Evolutionary conservation across 23 tunicate species (phyloP).

Genomic region (Corella eumyota): DNA sequence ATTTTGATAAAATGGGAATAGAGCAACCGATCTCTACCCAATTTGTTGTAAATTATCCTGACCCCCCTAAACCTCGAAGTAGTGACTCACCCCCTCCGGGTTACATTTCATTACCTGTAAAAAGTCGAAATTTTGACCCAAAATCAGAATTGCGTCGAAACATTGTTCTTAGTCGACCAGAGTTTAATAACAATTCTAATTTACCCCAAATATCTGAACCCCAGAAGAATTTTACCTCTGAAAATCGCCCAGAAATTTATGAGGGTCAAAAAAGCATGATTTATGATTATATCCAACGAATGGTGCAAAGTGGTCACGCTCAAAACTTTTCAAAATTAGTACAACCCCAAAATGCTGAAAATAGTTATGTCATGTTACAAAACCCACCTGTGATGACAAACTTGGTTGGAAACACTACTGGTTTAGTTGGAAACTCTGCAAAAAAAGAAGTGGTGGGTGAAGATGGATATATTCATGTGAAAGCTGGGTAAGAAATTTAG

Average conservation of each 20-base stretch:
- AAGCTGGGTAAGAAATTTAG: constrained; percentile 77
- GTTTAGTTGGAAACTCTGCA: neutral
- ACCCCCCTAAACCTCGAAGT: neutral
- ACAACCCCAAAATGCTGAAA: neutral
- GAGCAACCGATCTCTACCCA: constrained; percentile 7
- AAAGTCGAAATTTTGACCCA: neutral
- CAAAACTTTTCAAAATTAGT: neutral
- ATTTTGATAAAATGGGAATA: constrained; percentile 32
- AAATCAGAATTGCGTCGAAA: neutral
- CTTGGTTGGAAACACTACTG: neutral
- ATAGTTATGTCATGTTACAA: neutral
- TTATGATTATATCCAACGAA: constrained; percentile 5
- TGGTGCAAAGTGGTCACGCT: constrained; percentile 1
- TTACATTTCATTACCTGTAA: constrained; percentile 22
- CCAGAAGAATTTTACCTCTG: too few relatives aligned
- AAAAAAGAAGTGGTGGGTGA: too few relatives aligned
- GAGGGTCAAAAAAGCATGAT: neutral
- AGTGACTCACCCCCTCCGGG: constrained; percentile 39
- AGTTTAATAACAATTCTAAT: neutral
- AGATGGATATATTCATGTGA: constrained; percentile 44
- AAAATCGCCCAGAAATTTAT: neutral
- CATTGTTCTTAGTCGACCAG: constrained; percentile 8
- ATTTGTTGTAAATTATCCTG: neutral
- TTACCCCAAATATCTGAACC: neutral
- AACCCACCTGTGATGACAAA: neutral